Percentiles rank a stretch among this genome's conserved stretches.
phyloP scores from a whole-genome alignment of 2,113 vertebrate genomes.

The Astatoreochromis straeleni region DNA sequence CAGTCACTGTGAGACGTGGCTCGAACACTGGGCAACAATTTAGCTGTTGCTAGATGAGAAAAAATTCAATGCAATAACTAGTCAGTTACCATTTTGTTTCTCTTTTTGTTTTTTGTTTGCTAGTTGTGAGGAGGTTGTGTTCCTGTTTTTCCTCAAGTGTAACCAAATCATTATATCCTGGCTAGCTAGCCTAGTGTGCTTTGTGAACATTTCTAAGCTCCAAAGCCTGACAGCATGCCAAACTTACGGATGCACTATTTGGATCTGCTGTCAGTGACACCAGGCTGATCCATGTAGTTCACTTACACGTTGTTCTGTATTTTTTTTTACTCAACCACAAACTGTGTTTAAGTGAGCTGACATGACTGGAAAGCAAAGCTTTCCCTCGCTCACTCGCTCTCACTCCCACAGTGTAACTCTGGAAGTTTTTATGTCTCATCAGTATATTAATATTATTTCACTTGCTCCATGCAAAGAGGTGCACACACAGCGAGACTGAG shows the following conservation, averaged over 20 bases:
- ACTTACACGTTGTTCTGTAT: neutral
- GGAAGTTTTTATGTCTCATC: neutral
- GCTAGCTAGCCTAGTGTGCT: neutral
- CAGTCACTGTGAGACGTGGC: neutral
- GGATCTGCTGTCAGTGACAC: neutral
- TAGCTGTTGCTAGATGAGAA: neutral
- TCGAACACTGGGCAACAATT: fast-evolving
- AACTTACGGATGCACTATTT: neutral
- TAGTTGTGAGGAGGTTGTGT: neutral
- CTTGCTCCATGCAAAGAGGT: neutral
- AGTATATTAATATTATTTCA: neutral
- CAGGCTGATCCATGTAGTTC: neutral
- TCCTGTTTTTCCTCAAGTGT: neutral
- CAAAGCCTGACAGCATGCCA: neutral
- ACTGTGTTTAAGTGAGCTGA: neutral
- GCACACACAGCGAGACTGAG: neutral
- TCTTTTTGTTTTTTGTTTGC: neutral
- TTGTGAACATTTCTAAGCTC: neutral
- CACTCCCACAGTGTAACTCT: neutral
- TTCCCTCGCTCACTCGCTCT: neutral
- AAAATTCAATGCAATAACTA: neutral
- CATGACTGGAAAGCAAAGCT: neutral
- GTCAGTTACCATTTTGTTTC: neutral
- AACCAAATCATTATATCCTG: neutral
- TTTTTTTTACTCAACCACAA: neutral